Evolutionary conservation across 2,113 vertebrate species (phyloP).

Genomic region (Sclerurus mexicanus): DNA sequence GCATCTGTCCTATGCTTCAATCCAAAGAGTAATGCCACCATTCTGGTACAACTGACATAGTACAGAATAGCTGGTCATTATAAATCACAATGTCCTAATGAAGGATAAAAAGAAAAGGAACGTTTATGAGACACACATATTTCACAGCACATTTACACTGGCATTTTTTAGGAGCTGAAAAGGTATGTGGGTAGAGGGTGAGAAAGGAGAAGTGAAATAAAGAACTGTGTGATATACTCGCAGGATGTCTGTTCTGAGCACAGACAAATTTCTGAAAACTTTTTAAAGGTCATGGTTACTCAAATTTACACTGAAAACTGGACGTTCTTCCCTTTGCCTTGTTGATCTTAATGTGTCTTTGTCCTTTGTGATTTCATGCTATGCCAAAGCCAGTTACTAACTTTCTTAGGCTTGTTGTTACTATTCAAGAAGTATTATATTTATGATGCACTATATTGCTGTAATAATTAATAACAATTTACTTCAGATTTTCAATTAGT

Average conservation of each 20-base stretch:
- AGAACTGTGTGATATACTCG: background rate
- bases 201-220: conserved; percentile 22
- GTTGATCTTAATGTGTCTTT: background rate
- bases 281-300: conserved; percentile 8
- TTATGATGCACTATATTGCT: background rate
- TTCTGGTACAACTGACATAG: conserved; percentile 15
- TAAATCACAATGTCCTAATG: conserved; percentile 50
- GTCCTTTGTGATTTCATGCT: background rate
- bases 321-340: background rate
- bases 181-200: background rate
- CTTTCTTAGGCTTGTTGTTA: background rate
- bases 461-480: background rate
- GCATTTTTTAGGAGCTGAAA: conserved; percentile 44
- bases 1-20: background rate
- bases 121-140: conserved; percentile 23
- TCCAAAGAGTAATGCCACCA: conserved; percentile 15
- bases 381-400: background rate
- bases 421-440: background rate
- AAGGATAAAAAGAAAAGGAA: conserved; percentile 47
- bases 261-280: background rate
- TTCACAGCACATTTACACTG: conserved; percentile 30
- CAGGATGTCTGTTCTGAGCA: background rate
- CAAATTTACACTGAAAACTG: background rate
- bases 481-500: background rate
- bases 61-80: background rate